Percentiles rank a stretch among this genome's conserved stretches.
Conservation (phyloP, 2,888 invertebrate species). For the Drosophila kuntzei region DNA sequence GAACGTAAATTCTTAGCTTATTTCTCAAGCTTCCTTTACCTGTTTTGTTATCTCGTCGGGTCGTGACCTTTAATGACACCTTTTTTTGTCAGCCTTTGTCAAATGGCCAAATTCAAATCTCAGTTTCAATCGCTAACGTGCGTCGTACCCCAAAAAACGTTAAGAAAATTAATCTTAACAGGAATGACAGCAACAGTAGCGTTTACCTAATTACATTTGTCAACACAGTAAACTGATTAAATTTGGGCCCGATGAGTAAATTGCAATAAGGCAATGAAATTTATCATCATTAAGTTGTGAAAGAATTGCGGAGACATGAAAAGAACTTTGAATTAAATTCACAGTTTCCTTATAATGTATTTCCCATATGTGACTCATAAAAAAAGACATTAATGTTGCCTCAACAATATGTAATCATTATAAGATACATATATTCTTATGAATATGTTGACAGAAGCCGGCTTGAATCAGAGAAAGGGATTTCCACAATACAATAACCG, state of each 20-base stretch:
- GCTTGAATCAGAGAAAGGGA: too few relatives aligned
- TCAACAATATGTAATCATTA: constrained; percentile 4
- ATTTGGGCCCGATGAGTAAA: constrained; percentile 25
- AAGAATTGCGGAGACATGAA: constrained; percentile 31
- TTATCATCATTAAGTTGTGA: constrained; percentile 66
- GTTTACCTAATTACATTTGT: constrained; percentile 65
- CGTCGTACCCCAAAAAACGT: constrained; percentile 4
- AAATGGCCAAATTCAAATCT: constrained; percentile 18
- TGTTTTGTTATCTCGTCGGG: background rate
- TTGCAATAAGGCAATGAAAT: constrained; percentile 44
- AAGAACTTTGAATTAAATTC: constrained; percentile 17
- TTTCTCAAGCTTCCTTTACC: background rate
- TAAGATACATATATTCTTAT: too few relatives aligned
- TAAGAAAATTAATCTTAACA: constrained; percentile 41
- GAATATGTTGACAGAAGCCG: too few relatives aligned
- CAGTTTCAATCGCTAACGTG: constrained; percentile 21
- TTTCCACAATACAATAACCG: too few relatives aligned
- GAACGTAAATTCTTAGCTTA: background rate
- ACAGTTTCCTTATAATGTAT: constrained; percentile 5
- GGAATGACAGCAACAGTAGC: constrained; percentile 39
- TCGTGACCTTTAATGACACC: constrained; percentile 24
- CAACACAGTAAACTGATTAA: constrained; percentile 65
- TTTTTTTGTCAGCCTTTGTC: constrained; percentile 23
- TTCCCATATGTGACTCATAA: background rate
- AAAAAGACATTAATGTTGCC: constrained; percentile 21